Percentiles rank a stretch among this genome's conserved stretches.
Conservation (phyloP, 2,113 vertebrate genomes). For the Nansenia antarctica region DNA sequence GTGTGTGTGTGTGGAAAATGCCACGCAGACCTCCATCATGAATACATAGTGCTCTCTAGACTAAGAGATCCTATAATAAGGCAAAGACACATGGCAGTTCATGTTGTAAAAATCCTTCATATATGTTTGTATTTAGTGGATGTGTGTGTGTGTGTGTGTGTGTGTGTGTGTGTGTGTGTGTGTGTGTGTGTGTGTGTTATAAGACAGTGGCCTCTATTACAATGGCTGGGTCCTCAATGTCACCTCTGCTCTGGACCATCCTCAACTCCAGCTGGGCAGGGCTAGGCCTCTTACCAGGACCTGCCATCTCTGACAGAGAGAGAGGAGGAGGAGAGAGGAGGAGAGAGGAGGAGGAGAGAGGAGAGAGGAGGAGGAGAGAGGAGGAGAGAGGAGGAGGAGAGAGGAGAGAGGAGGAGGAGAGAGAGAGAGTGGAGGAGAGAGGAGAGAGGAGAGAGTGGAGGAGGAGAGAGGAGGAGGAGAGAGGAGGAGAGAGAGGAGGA, state of each 20-base stretch:
- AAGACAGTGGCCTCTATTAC: constrained; percentile 83
- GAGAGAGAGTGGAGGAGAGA: too few species aligned
- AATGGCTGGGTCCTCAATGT: constrained; percentile 92
- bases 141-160: too few species aligned
- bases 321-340: background rate
- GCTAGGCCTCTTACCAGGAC: constrained; percentile 83
- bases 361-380: background rate
- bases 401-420: too few species aligned
- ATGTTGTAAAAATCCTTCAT: constrained; percentile 58
- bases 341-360: background rate
- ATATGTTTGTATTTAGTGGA: background rate
- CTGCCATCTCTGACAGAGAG: constrained; percentile 78
- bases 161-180: too few species aligned
- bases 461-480: too few species aligned
- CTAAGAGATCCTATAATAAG: constrained; percentile 80
- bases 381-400: too few species aligned
- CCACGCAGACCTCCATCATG: constrained; percentile 45
- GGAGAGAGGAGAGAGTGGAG: too few species aligned
- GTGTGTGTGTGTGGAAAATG: background rate
- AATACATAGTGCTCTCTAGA: constrained; percentile 66
- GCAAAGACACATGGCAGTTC: constrained; percentile 77
- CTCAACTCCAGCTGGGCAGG: constrained; percentile 91
- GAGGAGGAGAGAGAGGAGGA: too few species aligned
- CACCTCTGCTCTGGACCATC: constrained; percentile 95
- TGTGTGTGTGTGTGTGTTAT: constrained; percentile 66